Evolutionary conservation across 2,888 invertebrate species (phyloP).

Genomic region (Leptinotarsa juncta): DNA sequence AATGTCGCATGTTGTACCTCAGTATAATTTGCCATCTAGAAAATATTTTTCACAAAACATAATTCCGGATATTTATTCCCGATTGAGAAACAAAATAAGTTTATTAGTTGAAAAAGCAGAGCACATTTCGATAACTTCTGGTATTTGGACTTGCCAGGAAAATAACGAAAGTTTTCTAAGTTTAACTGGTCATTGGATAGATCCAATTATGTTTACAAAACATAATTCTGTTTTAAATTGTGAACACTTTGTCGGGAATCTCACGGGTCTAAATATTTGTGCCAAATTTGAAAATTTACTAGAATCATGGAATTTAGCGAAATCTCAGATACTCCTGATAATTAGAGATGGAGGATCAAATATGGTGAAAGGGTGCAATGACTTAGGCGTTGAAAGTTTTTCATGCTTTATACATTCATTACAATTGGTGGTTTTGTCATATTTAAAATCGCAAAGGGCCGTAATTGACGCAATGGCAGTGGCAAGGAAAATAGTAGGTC

Average conservation of each 20-base stretch:
- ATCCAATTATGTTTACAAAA: background rate
- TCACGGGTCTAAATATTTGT: background rate
- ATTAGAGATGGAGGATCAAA: too few species aligned
- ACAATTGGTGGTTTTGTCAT: background rate
- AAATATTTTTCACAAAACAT: background rate
- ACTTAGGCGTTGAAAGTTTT: slow-evolving; percentile 1
- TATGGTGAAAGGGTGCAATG: background rate
- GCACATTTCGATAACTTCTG: background rate
- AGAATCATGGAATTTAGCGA: too few species aligned
- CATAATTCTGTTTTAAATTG: background rate
- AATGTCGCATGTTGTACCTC: background rate
- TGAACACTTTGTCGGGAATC: slow-evolving; percentile 1
- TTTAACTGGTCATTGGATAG: background rate
- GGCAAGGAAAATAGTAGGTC: background rate
- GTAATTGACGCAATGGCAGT: background rate
- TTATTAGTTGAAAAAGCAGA: too few species aligned
- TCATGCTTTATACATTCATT: background rate
- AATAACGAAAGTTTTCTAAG: background rate
- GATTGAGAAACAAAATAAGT: background rate
- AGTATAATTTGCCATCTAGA: background rate
- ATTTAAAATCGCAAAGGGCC: background rate
- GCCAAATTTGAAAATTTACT: too few species aligned
- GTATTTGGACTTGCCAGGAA: background rate
- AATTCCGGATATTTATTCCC: background rate
- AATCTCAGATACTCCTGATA: too few species aligned